Conservation (phyloP, 1,140 invertebrate genomes). For the Euwallacea fornicatus region DNA sequence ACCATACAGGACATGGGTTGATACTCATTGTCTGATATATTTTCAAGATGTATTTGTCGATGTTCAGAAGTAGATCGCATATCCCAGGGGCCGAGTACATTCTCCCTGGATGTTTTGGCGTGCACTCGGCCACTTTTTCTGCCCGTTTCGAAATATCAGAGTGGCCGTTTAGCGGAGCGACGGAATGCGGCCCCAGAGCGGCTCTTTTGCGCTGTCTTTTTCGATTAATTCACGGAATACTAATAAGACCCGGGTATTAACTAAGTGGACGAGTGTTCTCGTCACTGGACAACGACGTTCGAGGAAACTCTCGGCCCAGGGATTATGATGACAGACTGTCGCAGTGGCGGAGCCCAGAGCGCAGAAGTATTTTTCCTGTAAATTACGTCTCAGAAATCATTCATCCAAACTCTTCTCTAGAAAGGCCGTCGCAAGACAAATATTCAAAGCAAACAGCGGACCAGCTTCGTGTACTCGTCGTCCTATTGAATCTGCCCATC, state of each 20-base stretch:
- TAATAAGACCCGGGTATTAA: slow-evolving; percentile 52
- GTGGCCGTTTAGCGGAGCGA: slow-evolving; percentile 19
- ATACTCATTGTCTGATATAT: too few species aligned
- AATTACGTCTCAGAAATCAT: too few species aligned
- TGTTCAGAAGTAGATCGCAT: not conserved
- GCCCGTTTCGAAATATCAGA: slow-evolving; percentile 23
- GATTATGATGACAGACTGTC: slow-evolving; percentile 1
- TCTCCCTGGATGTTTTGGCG: slow-evolving; percentile 26
- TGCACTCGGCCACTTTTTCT: slow-evolving; percentile 22
- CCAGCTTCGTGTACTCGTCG: too few species aligned
- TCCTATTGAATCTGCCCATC: too few species aligned
- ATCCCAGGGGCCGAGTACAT: slow-evolving; percentile 5
- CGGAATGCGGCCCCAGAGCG: slow-evolving; percentile 25
- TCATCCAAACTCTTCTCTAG: too few species aligned
- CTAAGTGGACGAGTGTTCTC: slow-evolving; percentile 50
- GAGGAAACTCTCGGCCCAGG: slow-evolving; percentile 9
- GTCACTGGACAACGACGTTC: slow-evolving; percentile 42
- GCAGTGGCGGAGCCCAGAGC: not conserved
- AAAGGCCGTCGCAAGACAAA: too few species aligned
- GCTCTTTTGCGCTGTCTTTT: slow-evolving; percentile 50
- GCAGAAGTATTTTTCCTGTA: too few species aligned
- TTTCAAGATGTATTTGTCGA: too few species aligned
- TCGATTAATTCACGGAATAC: slow-evolving; percentile 53
- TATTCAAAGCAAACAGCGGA: too few species aligned
- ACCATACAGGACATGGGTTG: too few species aligned